These are phyloP conservation scores for Thymelicus sylvestris DNA, from an alignment of 2,888 invertebrate genomes.

Conservation along the genomic window DNA sequence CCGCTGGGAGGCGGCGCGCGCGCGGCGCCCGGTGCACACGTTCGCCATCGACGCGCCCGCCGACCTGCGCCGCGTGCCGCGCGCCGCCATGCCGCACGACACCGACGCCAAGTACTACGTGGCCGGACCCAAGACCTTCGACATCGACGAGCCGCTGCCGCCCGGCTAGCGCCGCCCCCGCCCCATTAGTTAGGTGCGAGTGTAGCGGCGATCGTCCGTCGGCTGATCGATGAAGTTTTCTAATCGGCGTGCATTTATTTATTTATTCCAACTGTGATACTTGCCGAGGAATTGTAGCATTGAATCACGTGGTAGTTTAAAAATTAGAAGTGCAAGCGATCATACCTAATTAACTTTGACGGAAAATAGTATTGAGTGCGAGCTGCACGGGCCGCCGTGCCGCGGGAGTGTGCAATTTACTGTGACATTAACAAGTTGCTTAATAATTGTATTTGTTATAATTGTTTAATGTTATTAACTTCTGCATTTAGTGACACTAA, in stretches of 20 bases:
- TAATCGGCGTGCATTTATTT: neutral
- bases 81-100: conserved; percentile 42
- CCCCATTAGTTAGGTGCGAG: neutral
- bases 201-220: too few relatives aligned
- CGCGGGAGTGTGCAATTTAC: too few relatives aligned
- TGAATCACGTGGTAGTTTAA: neutral
- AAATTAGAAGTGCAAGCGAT: too few relatives aligned
- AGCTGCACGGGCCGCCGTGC: too few relatives aligned
- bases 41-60: conserved; percentile 83
- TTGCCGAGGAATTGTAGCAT: neutral
- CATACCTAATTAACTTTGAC: too few relatives aligned
- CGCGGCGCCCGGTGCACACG: conserved; percentile 44
- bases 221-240: neutral
- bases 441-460: neutral
- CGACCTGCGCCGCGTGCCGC: conserved; percentile 41
- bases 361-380: too few relatives aligned
- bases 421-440: neutral
- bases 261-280: conserved; percentile 10
- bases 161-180: conserved; percentile 44
- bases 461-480: neutral
- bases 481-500: neutral
- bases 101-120: conserved; percentile 58
- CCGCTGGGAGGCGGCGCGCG: conserved; percentile 42
- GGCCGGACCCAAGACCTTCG: conserved; percentile 81
- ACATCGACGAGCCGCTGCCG: conserved; percentile 83